Evolutionary conservation across 2,797 vertebrate genomes (phyloP).

Genomic region (Nothura maculosa): DNA sequence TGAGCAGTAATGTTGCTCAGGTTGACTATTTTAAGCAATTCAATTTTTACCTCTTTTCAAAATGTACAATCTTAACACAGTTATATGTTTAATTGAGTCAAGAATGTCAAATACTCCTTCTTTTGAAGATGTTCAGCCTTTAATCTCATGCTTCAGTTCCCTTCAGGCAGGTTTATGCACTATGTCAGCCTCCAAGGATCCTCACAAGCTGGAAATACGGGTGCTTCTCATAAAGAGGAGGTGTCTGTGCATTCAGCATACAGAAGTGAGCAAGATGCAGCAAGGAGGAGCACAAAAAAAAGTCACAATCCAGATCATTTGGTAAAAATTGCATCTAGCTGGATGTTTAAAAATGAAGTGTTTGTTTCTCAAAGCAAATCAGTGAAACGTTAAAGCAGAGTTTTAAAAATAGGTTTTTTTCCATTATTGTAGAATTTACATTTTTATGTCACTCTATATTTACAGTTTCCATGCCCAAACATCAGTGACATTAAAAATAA

Average conservation of each 20-base stretch:
- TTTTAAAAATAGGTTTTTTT: constrained; percentile 41
- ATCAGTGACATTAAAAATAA: background rate
- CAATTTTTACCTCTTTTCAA: background rate
- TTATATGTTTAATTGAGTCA: background rate
- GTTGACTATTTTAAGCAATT: background rate
- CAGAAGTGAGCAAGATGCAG: background rate
- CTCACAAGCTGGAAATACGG: background rate
- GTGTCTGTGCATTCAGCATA: background rate
- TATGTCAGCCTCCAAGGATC: background rate
- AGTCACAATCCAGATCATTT: background rate
- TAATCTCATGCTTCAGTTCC: background rate
- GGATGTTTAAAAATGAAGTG: constrained; percentile 65
- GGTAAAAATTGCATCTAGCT: constrained; percentile 30
- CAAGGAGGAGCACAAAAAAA: rapidly evolving
- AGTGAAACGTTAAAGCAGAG: constrained; percentile 49
- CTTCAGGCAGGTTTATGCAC: background rate
- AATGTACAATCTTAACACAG: background rate
- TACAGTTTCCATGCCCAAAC: constrained; percentile 24
- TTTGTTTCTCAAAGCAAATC: constrained; percentile 55
- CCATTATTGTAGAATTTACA: constrained; percentile 52
- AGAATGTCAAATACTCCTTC: background rate
- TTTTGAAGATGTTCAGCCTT: background rate
- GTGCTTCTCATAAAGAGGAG: rapidly evolving
- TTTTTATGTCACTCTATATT: constrained; percentile 53
- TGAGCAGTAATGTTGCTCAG: background rate